phyloP scores from a whole-genome alignment of 2,797 vertebrate genomes.

The Coracias cyanogaster region DNA sequence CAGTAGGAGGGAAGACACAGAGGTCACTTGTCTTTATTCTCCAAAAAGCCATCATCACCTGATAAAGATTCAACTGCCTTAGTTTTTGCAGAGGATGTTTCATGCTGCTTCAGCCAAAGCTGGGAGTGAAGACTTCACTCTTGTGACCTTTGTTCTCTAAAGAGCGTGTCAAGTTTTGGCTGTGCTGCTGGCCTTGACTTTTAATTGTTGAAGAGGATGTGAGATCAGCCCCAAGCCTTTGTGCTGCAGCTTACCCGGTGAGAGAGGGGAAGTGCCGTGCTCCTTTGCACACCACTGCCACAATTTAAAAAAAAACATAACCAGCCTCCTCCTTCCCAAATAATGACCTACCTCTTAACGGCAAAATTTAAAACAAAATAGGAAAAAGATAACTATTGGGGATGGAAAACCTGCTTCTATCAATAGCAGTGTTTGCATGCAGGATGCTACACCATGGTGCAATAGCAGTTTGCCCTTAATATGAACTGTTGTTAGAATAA shows the following conservation, averaged over 20 bases:
- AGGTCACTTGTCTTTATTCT: conserved; percentile 61
- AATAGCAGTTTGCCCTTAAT: neutral
- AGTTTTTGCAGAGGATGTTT: conserved; percentile 63
- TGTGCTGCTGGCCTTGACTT: conserved; percentile 66
- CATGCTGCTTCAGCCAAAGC: conserved; percentile 61
- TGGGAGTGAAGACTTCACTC: conserved; percentile 59
- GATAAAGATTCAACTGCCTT: conserved; percentile 70
- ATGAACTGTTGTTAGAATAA: neutral
- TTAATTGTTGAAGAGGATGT: conserved; percentile 71
- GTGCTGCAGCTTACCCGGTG: conserved; percentile 26
- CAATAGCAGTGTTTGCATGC: neutral
- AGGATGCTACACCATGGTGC: neutral
- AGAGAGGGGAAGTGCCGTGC: conserved; percentile 51
- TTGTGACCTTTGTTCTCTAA: conserved; percentile 69
- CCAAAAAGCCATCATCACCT: conserved; percentile 68
- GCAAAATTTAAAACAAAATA: neutral
- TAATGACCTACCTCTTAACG: neutral
- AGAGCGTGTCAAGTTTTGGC: conserved; percentile 69
- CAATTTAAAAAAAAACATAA: neutral
- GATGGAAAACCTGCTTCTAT: neutral
- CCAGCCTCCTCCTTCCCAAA: neutral
- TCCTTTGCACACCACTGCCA: neutral
- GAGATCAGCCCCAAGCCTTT: conserved; percentile 65
- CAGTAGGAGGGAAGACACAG: conserved; percentile 54
- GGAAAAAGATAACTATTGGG: neutral